Base-by-base conservation (phyloP, 2,888 invertebrate species). In the Orchestes rusci region DNA sequence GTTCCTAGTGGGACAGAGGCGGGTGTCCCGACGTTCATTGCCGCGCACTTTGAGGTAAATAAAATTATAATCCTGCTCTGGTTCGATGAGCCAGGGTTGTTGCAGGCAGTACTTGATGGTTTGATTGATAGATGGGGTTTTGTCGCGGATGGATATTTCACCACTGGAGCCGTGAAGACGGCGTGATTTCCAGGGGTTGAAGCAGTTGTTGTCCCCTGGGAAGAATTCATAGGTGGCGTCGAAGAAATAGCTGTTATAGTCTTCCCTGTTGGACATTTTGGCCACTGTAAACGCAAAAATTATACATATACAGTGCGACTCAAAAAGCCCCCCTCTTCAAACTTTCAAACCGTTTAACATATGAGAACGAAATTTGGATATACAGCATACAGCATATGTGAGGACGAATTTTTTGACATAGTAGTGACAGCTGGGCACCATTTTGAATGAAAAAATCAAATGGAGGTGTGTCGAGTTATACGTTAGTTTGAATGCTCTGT, bases 191-290 rank as follows among this genome's bases (percentile, higher is more conserved):
- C 81, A 79, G 15, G 76, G 76, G 23, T 78, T 74, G 1, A 79
- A 73, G 61, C 84, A 84, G n/a, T 67, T 66, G 45, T 77, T 76
- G 2, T 73, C 72, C 5, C 73, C 74, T 0, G 78, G 72, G 35
- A 80, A 68, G 63, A 81, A 82, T 60, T 80, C 80, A 56, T 79
- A 82, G 62, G 77, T 79, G 0, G 80, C 83, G 59, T 87, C 86
- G 68, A 88, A 85, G 61, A 79, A 78, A 66, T 85, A 86, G 61
- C 84, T 80, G 43, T 81, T 75, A 60, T 85, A 84, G 69, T 88
- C 84, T 67, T 88, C 83, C 4, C 83, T 80, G 43, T 85, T 81
- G 68, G 82, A 81, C 89, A 90, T 86, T 64, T 80, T 75, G 10
- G 79, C 79, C 4, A 87, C 77, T 15, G 80, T 20, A 42, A 45